phyloP scores from a whole-genome alignment of 2,113 vertebrate genomes.

The Otis tarda region DNA sequence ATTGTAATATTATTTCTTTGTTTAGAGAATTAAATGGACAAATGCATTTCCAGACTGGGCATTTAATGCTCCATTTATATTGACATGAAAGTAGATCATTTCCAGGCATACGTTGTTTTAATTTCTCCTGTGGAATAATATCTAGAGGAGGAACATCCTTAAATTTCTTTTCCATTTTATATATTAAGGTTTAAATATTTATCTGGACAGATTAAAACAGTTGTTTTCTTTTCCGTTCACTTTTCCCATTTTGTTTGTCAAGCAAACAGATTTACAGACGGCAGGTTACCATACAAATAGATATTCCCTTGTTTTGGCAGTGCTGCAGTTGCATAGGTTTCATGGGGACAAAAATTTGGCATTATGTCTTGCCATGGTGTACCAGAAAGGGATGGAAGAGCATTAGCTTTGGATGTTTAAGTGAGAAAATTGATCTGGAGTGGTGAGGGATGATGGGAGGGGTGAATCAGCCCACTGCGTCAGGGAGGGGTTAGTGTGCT shows the following conservation, averaged over 20 bases:
- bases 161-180: background rate
- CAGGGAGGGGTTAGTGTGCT: fast-evolving
- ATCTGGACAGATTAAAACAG: background rate
- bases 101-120: background rate
- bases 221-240: background rate
- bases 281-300: background rate
- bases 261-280: background rate
- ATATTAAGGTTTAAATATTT: background rate
- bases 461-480: background rate
- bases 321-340: background rate
- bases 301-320: background rate
- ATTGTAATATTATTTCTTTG: background rate
- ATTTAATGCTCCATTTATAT: background rate
- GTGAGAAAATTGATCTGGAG: background rate
- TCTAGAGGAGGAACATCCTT: background rate
- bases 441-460: too few relatives aligned
- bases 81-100: background rate
- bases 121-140: background rate
- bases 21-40: background rate
- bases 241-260: background rate
- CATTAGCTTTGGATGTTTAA: background rate
- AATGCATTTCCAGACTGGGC: background rate
- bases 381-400: background rate
- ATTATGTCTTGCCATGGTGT: fast-evolving
- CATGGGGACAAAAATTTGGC: background rate